phyloP scores from a whole-genome alignment of 1,140 invertebrate genomes.

The Orchestia grillus region DNA sequence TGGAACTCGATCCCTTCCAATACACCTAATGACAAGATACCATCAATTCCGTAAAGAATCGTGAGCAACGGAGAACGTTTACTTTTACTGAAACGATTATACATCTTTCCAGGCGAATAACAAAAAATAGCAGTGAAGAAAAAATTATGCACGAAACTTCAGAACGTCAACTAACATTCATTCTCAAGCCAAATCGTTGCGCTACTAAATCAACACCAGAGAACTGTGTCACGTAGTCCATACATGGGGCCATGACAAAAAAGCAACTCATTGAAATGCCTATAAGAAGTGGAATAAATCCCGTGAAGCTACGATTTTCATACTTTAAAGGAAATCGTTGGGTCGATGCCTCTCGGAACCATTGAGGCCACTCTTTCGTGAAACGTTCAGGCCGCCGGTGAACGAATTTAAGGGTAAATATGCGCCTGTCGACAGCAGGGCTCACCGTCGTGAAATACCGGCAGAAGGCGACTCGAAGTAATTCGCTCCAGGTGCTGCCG shows the following conservation, averaged over 20 bases:
- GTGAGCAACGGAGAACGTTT: neutral
- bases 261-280: neutral
- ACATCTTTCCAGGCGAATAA: neutral
- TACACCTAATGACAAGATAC: neutral
- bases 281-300: neutral
- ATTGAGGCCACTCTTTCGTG: neutral
- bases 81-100: neutral
- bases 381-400: neutral
- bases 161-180: neutral
- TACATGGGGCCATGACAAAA: neutral
- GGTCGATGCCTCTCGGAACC: neutral
- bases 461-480: neutral
- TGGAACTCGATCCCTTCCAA: neutral
- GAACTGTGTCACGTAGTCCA: neutral
- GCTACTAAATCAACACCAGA: neutral
- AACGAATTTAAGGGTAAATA: neutral
- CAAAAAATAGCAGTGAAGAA: neutral
- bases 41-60: neutral
- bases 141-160: neutral
- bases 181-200: neutral
- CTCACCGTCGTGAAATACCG: too few relatives aligned
- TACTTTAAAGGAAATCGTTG: neutral
- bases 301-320: neutral
- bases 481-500: too few relatives aligned
- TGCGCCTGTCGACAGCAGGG: neutral